A percentile compares a stretch with the other conserved stretches of the same genome.
Conservation (phyloP, 2,113 vertebrate species). For the Mormoops blainvillei region DNA sequence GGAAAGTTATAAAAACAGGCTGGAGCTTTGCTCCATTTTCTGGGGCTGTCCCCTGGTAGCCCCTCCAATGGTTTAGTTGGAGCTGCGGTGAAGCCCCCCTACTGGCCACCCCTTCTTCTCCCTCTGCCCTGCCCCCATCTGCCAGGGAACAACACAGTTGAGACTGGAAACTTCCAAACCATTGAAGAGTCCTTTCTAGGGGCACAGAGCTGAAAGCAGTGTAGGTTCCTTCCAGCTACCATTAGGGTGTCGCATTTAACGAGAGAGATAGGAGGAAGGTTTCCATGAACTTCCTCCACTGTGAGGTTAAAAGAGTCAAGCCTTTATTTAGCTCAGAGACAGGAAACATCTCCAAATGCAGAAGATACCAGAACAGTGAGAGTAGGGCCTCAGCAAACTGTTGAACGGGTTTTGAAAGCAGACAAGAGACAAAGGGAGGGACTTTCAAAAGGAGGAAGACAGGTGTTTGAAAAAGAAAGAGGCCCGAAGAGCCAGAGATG, state of each 20-base stretch:
- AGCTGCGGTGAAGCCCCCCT: not conserved
- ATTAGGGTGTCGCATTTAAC: not conserved
- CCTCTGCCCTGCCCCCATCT: not conserved
- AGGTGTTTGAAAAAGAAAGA: not conserved
- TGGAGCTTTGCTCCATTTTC: not conserved
- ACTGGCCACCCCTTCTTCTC: fast-evolving
- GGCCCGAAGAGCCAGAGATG: not conserved
- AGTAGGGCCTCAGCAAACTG: not conserved
- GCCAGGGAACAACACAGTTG: not conserved
- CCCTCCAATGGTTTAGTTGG: not conserved
- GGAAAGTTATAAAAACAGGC: not conserved
- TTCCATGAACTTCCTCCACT: not conserved
- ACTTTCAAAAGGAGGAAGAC: not conserved
- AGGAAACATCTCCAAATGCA: not conserved
- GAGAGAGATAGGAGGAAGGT: not conserved
- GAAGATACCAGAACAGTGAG: not conserved
- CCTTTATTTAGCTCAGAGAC: not conserved
- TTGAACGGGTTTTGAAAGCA: not conserved
- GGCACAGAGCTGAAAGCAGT: not conserved
- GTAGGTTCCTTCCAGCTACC: not conserved
- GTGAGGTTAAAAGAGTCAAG: not conserved
- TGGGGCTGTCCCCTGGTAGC: not conserved
- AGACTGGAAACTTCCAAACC: not conserved
- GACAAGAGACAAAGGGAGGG: not conserved
- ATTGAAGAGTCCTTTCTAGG: not conserved